Evolutionary conservation across 2,797 vertebrate genomes (phyloP), one percentile per base, ranked within the genome.

Genomic region (Chaetophractus vellerosus): DNA sequence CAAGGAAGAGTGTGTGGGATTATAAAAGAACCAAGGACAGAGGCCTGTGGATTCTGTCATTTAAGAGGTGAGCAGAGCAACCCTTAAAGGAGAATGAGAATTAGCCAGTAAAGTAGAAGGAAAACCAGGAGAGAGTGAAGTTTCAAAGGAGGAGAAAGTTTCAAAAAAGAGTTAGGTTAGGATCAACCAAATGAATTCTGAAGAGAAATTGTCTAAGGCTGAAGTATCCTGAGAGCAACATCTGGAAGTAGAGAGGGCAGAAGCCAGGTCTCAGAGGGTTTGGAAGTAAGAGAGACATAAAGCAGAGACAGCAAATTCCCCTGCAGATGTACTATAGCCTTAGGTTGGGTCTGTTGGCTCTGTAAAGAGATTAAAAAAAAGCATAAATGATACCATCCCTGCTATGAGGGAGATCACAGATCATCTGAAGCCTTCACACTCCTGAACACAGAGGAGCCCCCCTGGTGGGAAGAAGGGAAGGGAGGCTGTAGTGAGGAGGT

Each of bases 191-290:
- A 33, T 55, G 57, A 61, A 31, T 33, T 90, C 50, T 85, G 76
- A 91, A 88, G 57, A 84, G 66, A 94, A 93, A 59, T 75, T 26
- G 23, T 63, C 84, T 48, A 88, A 80, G 71, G 33, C 55, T 75
- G 33, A 81, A 78, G 64, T 24, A 83, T 89, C 71, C 83, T 33
- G 1, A 96, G 82, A 74, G 57, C 59, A 90, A 12, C 71, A 41
- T 38, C 83, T 8, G 10, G 15, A 9, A 64, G 9, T 19, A 24
- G 48, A 6, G 48, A 83, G 66, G 61, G n/a, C 5, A 3, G 64
- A 90, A 90, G 55, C 38, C 45, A n/a, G 38, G 61, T 50, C 86
- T 48, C 68, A 71, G 82, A 52, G 19, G 36, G 26, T 28, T 16
- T 38, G 69, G 71, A 59, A 81, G 33, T 69, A 81, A 74, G 68